Evolutionary conservation across 1,140 invertebrate species (phyloP).

Genomic region (Drepana arcuata): DNA sequence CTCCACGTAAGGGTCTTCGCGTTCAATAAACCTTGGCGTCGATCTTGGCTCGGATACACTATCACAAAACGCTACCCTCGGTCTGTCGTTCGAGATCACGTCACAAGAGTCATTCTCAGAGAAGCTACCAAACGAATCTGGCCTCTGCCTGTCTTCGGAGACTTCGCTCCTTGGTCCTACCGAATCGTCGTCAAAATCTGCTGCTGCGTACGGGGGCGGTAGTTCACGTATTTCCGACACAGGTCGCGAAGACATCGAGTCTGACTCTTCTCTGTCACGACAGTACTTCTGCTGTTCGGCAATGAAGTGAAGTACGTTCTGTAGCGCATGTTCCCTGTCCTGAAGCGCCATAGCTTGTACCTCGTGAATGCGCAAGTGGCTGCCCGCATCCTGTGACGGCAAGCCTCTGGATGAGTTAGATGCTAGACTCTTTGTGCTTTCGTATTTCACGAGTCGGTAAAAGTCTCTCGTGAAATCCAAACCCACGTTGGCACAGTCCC

Average conservation of each 20-base stretch:
- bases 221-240: constrained; percentile 68
- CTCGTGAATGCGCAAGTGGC: constrained; percentile 55
- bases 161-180: constrained; percentile 59
- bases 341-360: constrained; percentile 59
- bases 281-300: constrained; percentile 83
- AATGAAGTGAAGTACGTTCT: constrained; percentile 82
- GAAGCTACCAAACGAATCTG: constrained; percentile 62
- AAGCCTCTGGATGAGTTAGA: constrained; percentile 79
- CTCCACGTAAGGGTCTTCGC: constrained; percentile 57
- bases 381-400: constrained; percentile 59
- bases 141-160: constrained; percentile 56
- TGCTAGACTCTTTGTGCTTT: constrained; percentile 84
- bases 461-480: constrained; percentile 86
- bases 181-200: constrained; percentile 62
- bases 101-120: constrained; percentile 62
- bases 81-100: constrained; percentile 33
- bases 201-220: constrained; percentile 60
- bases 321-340: constrained; percentile 79
- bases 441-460: constrained; percentile 83
- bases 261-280: constrained; percentile 71
- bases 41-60: constrained; percentile 53
- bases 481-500: constrained; percentile 78
- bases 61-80: constrained; percentile 42
- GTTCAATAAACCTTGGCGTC: constrained; percentile 57
- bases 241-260: constrained; percentile 70